phyloP scores from a whole-genome alignment of 2,888 invertebrate genomes.

The Sericinus montela region DNA sequence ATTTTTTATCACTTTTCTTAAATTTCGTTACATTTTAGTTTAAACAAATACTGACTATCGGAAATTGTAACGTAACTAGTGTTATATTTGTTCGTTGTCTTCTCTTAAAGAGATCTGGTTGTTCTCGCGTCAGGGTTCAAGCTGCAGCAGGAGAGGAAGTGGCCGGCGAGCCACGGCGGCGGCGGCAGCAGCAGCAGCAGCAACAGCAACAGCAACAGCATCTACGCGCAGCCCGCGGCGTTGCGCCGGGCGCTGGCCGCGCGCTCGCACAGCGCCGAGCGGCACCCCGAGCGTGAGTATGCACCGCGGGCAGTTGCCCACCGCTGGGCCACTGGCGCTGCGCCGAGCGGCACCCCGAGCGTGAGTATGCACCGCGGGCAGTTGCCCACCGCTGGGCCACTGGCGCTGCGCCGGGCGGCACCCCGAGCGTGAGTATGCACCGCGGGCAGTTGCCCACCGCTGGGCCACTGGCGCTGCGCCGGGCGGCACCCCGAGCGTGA shows the following conservation, averaged over 20 bases:
- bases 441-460: background rate
- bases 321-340: slow-evolving; percentile 65
- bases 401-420: slow-evolving; percentile 81
- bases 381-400: background rate
- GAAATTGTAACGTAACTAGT: too few relatives aligned
- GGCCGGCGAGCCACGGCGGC: slow-evolving; percentile 37
- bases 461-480: slow-evolving; percentile 75
- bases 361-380: slow-evolving; percentile 40
- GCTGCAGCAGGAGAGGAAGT: slow-evolving; percentile 63
- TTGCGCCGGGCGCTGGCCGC: slow-evolving; percentile 53
- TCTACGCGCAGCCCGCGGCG: slow-evolving; percentile 79
- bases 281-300: slow-evolving; percentile 72
- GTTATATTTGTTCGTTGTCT: too few relatives aligned
- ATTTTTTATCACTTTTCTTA: too few relatives aligned
- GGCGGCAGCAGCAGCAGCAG: too few relatives aligned
- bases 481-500: slow-evolving; percentile 77
- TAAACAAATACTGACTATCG: too few relatives aligned
- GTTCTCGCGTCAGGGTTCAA: slow-evolving; percentile 47
- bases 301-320: background rate
- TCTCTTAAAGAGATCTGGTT: too few relatives aligned
- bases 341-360: slow-evolving; percentile 77
- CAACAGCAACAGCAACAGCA: slow-evolving; percentile 44
- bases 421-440: slow-evolving; percentile 60
- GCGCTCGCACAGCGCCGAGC: slow-evolving; percentile 81
- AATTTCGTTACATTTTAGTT: too few relatives aligned